Base-by-base conservation (phyloP, 1,140 invertebrate species). In the Papilio aristodemus region DNA sequence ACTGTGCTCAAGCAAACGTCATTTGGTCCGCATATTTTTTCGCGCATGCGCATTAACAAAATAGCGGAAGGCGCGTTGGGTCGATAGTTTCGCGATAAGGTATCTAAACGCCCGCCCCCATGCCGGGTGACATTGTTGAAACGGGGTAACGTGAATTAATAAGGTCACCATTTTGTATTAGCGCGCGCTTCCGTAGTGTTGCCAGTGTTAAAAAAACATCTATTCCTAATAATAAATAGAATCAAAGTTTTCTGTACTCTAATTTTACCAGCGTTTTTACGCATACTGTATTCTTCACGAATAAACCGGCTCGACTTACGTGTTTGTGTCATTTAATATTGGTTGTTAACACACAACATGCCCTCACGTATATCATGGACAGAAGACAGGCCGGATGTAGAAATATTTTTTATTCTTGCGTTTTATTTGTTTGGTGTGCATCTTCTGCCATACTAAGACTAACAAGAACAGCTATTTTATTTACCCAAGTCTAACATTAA, bases 151-250 rank as follows among this genome's bases (percentile, higher is more conserved):
- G 79, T 74, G 75, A 76, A 76, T 70, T 83, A 88, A 82, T 82
- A 86, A 90, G 87, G 87, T 88, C 87, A 88, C 81, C 66, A 70
- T 68, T 85, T 90, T 77, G 74, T 79, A 84, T 86, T 78, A 74
- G 75, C 84, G 79, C 86, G 86, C 84, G 81, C 70, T 84, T 86
- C 82, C 83, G 74, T 69, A 38, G 58, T 58, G 46, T 74, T 76
- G 69, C 71, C 69, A 68, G 59, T 27, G 13, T 41, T 50, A 22
- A 46, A 71, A 72, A 70, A 71, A 70, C 60, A 50, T 10, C 10
- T 41, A 37, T n/a, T n/a, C n/a, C n/a, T n/a, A n/a, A n/a, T n/a
- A n/a, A 10, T 27, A n/a, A 22, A 19, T 4, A 14, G 9, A 17
- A 11, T 11, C 14, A 60, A 0, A 19, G n/a, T 46, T 19, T 19